These are phyloP conservation scores for Globia sparganii DNA, from an alignment of 2,888 invertebrate genomes.

Conservation along the genomic window DNA sequence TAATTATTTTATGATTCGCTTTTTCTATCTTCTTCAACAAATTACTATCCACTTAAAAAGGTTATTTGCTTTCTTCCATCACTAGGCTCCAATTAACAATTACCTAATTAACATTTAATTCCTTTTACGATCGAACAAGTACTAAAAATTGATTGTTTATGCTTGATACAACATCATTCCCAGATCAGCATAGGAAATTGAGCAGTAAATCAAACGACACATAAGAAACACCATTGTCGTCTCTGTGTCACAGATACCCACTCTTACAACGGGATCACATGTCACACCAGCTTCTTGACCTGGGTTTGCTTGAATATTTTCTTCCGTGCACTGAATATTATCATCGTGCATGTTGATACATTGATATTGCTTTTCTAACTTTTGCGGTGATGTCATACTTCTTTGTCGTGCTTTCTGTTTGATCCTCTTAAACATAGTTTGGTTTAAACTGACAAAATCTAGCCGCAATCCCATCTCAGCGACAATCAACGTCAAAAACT, in stretches of 20 bases:
- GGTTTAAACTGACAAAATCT: too few species aligned
- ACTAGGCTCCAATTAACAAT: slow-evolving; percentile 34
- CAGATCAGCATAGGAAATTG: slow-evolving; percentile 51
- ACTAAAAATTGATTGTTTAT: slow-evolving; percentile 22
- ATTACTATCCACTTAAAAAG: slow-evolving; percentile 26
- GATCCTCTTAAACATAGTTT: too few species aligned
- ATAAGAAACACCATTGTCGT: slow-evolving; percentile 55
- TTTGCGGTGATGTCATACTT: not conserved
- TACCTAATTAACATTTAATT: slow-evolving; percentile 54
- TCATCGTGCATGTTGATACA: not conserved
- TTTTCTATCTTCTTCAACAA: not conserved
- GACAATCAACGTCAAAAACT: too few species aligned
- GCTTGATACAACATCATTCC: slow-evolving; percentile 17
- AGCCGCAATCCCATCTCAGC: too few species aligned
- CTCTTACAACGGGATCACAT: slow-evolving; percentile 38
- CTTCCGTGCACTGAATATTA: too few species aligned
- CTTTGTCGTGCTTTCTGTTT: not conserved
- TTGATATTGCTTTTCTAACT: not conserved
- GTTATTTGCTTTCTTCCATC: slow-evolving; percentile 17
- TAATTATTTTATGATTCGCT: not conserved
- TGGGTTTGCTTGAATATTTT: not conserved
- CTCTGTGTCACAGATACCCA: slow-evolving; percentile 61
- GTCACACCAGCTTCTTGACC: not conserved
- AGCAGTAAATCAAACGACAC: slow-evolving; percentile 50
- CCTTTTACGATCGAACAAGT: slow-evolving; percentile 20